phyloP scores from a whole-genome alignment of 2,888 invertebrate genomes.

The Melanotus villosus region DNA sequence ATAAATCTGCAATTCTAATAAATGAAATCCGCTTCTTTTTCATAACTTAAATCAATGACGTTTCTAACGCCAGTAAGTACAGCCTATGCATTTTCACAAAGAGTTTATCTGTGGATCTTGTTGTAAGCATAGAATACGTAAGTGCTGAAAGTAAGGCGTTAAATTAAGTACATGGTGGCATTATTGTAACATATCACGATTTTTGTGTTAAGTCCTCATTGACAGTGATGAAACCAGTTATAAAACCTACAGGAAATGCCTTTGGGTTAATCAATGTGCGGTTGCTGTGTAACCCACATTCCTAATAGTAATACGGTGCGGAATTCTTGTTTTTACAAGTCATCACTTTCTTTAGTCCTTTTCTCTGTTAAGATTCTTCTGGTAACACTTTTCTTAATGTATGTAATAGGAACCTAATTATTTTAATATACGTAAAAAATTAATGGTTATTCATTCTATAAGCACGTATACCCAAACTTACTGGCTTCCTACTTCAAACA shows the following conservation, averaged over 20 bases:
- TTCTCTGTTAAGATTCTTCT: neutral
- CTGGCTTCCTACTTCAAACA: too few species aligned
- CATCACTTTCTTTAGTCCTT: neutral
- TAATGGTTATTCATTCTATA: too few species aligned
- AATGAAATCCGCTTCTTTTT: too few species aligned
- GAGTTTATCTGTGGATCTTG: too few species aligned
- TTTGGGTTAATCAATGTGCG: neutral
- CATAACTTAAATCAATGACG: too few species aligned
- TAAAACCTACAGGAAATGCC: conserved; percentile 16
- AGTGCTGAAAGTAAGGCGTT: neutral
- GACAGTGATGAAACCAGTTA: conserved; percentile 9
- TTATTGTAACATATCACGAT: neutral
- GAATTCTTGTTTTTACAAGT: neutral
- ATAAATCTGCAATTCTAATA: too few species aligned
- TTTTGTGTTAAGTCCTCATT: conserved; percentile 3
- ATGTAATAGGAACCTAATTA: neutral
- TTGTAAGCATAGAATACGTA: neutral
- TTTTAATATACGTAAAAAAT: neutral
- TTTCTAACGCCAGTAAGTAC: too few species aligned
- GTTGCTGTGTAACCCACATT: conserved; percentile 2
- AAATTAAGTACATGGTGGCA: neutral
- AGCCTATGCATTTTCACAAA: too few species aligned
- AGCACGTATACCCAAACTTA: too few species aligned
- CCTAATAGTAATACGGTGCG: neutral
- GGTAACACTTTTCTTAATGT: neutral